Percentiles rank a stretch among this genome's conserved stretches.
Conservation (phyloP, 2,797 vertebrate species). For the Micromesistius poutassou region DNA sequence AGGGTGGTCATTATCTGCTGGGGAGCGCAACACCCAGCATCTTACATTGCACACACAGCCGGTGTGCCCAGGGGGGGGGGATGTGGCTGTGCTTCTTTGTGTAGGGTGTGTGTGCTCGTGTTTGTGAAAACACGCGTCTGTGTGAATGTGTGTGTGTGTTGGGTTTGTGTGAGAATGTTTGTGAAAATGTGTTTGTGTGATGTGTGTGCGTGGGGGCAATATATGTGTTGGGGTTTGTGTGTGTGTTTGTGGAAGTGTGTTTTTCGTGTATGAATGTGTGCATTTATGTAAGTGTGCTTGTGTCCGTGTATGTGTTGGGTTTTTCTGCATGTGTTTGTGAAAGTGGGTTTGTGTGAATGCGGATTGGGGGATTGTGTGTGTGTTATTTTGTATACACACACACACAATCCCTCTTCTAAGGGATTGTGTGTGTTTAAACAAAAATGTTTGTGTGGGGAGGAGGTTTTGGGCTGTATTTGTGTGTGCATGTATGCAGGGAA, state of each 20-base stretch:
- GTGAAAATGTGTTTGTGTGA: neutral
- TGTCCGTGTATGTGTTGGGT: slow-evolving; percentile 1
- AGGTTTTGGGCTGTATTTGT: too few species aligned
- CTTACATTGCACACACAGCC: neutral
- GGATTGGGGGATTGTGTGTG: too few species aligned
- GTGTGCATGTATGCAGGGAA: too few species aligned
- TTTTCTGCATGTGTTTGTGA: neutral
- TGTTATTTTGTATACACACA: too few species aligned
- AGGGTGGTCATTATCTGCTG: neutral
- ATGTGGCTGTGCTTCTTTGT: neutral
- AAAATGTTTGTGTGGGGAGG: too few species aligned
- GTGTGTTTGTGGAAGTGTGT: slow-evolving; percentile 3
- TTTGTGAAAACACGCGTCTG: neutral
- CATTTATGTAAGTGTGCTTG: slow-evolving; percentile 3
- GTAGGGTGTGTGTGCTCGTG: neutral
- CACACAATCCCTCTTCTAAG: too few species aligned
- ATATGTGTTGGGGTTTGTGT: slow-evolving; percentile 10
- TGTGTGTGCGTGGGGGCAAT: neutral
- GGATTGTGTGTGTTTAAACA: too few species aligned
- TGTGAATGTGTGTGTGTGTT: too few species aligned
- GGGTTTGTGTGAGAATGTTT: too few species aligned
- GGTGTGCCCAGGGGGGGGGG: neutral
- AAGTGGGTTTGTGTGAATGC: too few species aligned
- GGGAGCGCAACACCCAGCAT: neutral
- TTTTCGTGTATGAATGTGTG: neutral